phyloP scores from a whole-genome alignment of 2,797 vertebrate species.

The Cryptoprocta ferox region DNA sequence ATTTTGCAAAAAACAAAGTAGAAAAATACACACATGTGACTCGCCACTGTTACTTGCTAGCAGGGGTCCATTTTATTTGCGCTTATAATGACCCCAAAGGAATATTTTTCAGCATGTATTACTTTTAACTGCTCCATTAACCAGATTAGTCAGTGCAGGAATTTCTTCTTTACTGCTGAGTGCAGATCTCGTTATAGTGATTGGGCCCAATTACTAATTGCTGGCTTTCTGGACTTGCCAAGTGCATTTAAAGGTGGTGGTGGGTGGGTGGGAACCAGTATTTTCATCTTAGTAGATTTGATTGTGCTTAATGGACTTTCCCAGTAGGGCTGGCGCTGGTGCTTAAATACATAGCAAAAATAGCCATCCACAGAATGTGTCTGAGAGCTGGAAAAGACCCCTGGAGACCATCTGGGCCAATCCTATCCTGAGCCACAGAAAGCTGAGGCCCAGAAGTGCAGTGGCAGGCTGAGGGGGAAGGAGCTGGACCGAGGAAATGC shows the following conservation, averaged over 20 bases:
- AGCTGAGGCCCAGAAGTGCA: neutral
- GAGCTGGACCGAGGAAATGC: neutral
- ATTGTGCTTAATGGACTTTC: conserved; percentile 58
- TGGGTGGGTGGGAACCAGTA: neutral
- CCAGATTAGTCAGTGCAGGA: conserved; percentile 43
- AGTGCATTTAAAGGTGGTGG: conserved; percentile 22
- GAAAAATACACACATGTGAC: neutral
- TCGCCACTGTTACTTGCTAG: neutral
- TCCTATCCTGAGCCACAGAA: neutral
- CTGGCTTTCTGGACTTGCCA: conserved; percentile 59
- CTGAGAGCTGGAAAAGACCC: neutral
- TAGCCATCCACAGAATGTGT: neutral
- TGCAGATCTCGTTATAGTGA: conserved; percentile 41
- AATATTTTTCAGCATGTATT: neutral
- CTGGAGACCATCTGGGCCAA: neutral
- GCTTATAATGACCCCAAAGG: neutral
- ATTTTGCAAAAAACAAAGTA: neutral
- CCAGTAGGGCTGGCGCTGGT: conserved; percentile 2
- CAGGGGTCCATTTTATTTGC: neutral
- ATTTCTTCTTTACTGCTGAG: neutral
- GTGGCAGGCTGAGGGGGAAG: too few species aligned
- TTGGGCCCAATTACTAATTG: conserved; percentile 38
- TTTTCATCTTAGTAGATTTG: conserved; percentile 33
- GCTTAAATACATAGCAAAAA: conserved; percentile 33
- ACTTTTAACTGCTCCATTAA: conserved; percentile 57